phyloP scores from a whole-genome alignment of 1,140 invertebrate genomes.

The Aplysia californica region DNA sequence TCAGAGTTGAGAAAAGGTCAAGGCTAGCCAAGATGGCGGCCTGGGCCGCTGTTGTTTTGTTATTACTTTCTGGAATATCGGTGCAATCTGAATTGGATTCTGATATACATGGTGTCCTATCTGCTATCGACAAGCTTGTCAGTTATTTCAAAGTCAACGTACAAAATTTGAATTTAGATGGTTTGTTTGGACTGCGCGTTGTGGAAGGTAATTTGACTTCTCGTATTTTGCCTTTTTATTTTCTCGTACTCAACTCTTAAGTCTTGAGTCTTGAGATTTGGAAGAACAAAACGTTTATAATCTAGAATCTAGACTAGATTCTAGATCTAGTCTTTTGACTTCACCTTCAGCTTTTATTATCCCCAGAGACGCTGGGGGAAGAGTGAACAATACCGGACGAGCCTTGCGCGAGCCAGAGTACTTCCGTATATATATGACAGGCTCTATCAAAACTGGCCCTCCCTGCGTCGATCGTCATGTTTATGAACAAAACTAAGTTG shows the following conservation, averaged over 20 bases:
- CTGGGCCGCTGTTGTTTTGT: neutral
- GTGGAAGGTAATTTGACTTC: constrained; percentile 43
- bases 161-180: constrained; percentile 45
- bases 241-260: neutral
- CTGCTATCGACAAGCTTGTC: constrained; percentile 41
- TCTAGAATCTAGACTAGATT: neutral
- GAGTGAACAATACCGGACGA: no score
- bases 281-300: neutral
- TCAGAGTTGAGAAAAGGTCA: no score
- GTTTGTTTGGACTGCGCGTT: constrained; percentile 48
- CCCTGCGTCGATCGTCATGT: no score
- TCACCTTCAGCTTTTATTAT: no score
- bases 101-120: constrained; percentile 8
- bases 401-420: no score
- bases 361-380: no score
- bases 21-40: constrained; percentile 11
- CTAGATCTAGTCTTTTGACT: neutral
- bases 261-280: neutral
- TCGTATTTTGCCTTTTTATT: neutral
- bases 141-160: constrained; percentile 41
- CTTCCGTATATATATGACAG: no score
- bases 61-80: neutral
- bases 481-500: no score
- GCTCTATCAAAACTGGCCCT: no score
- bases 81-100: neutral